Conservation (phyloP, 2,888 invertebrate genomes). For the Rotaria socialis region DNA sequence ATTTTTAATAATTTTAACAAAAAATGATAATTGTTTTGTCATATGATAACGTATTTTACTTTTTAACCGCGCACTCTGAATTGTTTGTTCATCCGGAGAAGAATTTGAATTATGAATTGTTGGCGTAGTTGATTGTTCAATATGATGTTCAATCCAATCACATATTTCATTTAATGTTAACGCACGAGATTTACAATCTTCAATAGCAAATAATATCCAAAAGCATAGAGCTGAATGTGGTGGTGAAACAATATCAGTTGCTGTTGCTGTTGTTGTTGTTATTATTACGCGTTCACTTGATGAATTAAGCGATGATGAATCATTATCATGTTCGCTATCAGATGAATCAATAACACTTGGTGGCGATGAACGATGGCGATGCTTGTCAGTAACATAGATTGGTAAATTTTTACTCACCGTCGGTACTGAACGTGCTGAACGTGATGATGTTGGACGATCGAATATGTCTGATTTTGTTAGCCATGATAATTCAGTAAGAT, state of each 20-base stretch:
- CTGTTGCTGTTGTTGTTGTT: background rate
- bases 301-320: constrained; percentile 34
- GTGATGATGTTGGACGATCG: background rate
- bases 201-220: constrained; percentile 32
- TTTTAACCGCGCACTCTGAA: constrained; percentile 1
- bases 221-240: constrained; percentile 33
- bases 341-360: background rate
- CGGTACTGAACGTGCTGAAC: background rate
- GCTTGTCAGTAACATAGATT: background rate
- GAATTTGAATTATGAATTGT: background rate
- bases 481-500: constrained; percentile 27
- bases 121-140: constrained; percentile 22
- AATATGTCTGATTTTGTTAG: constrained; percentile 31
- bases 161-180: constrained; percentile 34
- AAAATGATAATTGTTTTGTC: constrained; percentile 34
- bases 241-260: background rate
- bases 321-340: constrained; percentile 23
- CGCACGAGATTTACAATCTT: background rate
- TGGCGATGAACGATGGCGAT: background rate
- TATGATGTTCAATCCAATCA: constrained; percentile 31
- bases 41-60: constrained; percentile 37
- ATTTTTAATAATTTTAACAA: constrained; percentile 28
- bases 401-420: constrained; percentile 29
- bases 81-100: constrained; percentile 1
- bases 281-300: constrained; percentile 32